Base-by-base conservation (phyloP, 2,888 invertebrate genomes). In the Anorthoa munda region DNA sequence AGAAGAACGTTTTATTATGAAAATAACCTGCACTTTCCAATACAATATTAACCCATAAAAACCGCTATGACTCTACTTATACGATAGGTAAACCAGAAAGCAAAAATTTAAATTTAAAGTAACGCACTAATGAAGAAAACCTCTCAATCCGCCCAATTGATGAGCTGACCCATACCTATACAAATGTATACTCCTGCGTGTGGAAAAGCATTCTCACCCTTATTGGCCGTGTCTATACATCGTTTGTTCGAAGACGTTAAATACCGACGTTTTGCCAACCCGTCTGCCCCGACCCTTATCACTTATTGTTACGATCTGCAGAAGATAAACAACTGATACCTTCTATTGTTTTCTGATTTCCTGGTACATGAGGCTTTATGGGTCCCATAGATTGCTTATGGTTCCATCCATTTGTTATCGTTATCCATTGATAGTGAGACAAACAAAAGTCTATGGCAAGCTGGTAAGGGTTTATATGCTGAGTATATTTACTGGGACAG, bases 211-310 rank as follows among this genome's bases (percentile, higher is more conserved):
- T 26, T 26, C 26, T 26, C 26, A 26, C 26, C 26, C 26, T 26
- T 26, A 26, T 26, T 26, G 26, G 26, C 26, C 26, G 26, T 26
- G 4, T 26, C 26, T 26, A 26, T 26, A 81, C 66, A 77, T 84
- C 75, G 72, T 60, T 65, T 31, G 56, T 48, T 55, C 69, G 23
- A 65, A 72, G 73, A 77, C 80, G 74, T 84, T 82, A 84, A 82
- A 77, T 82, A 80, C 68, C 65, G 65, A 67, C 72, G 77, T 73
- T 76, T 77, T 72, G 74, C 78, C 53, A 81, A 77, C 66, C 82
- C 84, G 58, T 82, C 72, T 72, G 66, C 59, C 68, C 68, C 51
- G 59, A 84, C 82, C 84, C 84, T 84, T 81, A 82, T 84, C 84
- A 84, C 74, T 72, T 82, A 83, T 76, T 83, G 83, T 83, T 84